Evolutionary conservation across 2,113 vertebrate species (phyloP).

Genomic region (Electrona antarctica): DNA sequence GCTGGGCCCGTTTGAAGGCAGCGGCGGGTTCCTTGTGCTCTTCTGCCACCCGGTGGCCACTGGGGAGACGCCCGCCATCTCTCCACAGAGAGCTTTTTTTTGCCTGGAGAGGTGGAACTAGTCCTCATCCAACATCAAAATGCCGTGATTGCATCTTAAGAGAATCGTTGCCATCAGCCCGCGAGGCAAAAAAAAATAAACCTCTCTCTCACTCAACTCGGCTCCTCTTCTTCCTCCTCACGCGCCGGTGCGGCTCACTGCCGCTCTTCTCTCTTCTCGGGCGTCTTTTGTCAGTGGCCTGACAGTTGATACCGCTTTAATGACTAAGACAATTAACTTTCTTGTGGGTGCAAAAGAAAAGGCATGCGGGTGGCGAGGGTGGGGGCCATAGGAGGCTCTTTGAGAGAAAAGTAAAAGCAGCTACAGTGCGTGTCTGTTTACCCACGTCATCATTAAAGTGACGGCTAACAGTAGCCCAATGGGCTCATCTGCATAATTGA

Average conservation of each 20-base stretch:
- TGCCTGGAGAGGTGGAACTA: conserved; percentile 62
- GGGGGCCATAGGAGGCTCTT: conserved; percentile 36
- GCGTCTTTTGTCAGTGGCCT: conserved; percentile 59
- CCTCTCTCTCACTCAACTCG: conserved; percentile 37
- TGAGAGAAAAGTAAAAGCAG: conserved; percentile 56
- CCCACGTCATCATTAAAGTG: conserved; percentile 78
- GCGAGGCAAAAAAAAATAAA: conserved; percentile 66
- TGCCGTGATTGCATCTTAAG: conserved; percentile 69
- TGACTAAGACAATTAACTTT: conserved; percentile 78
- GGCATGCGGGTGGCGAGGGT: conserved; percentile 27
- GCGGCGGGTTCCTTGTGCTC: conserved; percentile 73
- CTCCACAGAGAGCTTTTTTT: conserved; percentile 40
- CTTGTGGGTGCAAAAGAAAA: conserved; percentile 59
- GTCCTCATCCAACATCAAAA: conserved; percentile 69
- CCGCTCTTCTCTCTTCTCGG: conserved; percentile 26
- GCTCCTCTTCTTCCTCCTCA: conserved; percentile 30
- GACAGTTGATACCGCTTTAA: conserved; percentile 76
- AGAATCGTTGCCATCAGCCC: conserved; percentile 68
- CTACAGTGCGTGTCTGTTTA: conserved; percentile 61
- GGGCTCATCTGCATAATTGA: conserved; percentile 78
- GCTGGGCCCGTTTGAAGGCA: conserved; percentile 35
- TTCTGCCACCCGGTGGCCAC: conserved; percentile 81
- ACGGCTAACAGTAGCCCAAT: conserved; percentile 61
- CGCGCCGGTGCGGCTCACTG: conserved; percentile 25
- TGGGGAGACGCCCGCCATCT: conserved; percentile 38